Evolutionary conservation across 2,888 invertebrate species (phyloP).

Genomic region (Anticlea derivata): DNA sequence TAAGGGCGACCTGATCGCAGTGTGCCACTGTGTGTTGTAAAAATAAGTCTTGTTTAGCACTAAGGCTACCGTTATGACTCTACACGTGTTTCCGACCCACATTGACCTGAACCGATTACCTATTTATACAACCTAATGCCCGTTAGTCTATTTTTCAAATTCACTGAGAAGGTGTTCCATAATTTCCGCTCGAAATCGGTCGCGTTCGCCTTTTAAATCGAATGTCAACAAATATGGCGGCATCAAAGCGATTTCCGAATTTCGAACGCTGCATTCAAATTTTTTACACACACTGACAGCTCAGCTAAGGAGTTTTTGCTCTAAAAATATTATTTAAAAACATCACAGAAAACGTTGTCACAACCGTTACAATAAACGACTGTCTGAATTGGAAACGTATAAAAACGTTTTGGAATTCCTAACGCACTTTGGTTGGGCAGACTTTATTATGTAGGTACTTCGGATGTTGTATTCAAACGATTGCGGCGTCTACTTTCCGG

Average conservation of each 20-base stretch:
- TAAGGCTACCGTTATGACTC: slow-evolving; percentile 34
- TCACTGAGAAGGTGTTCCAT: slow-evolving; percentile 57
- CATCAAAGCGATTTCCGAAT: slow-evolving; percentile 68
- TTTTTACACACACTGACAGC: slow-evolving; percentile 40
- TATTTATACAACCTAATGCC: slow-evolving; percentile 49
- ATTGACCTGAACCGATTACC: slow-evolving; percentile 50
- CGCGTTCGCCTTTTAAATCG: slow-evolving; percentile 54
- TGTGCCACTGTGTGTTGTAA: no score
- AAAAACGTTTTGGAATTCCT: slow-evolving; percentile 52
- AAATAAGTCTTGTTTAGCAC: no score
- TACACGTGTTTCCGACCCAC: slow-evolving; percentile 55
- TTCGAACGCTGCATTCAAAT: slow-evolving; percentile 54
- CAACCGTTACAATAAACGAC: slow-evolving; percentile 56
- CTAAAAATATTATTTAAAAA: slow-evolving; percentile 40
- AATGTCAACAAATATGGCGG: slow-evolving; percentile 73
- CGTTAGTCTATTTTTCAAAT: slow-evolving; percentile 59
- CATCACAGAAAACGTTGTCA: slow-evolving; percentile 43
- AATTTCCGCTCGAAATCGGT: slow-evolving; percentile 57
- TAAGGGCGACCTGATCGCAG: no score
- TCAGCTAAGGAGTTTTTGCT: slow-evolving; percentile 39
- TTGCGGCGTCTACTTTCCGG: slow-evolving; percentile 54
- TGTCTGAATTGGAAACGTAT: slow-evolving; percentile 48
- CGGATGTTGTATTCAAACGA: slow-evolving; percentile 55
- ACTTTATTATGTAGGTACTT: slow-evolving; percentile 42
- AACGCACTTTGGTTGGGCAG: slow-evolving; percentile 46